Evolutionary conservation across 2,113 vertebrate genomes (phyloP).

Genomic region (Copsychus sechellarum): DNA sequence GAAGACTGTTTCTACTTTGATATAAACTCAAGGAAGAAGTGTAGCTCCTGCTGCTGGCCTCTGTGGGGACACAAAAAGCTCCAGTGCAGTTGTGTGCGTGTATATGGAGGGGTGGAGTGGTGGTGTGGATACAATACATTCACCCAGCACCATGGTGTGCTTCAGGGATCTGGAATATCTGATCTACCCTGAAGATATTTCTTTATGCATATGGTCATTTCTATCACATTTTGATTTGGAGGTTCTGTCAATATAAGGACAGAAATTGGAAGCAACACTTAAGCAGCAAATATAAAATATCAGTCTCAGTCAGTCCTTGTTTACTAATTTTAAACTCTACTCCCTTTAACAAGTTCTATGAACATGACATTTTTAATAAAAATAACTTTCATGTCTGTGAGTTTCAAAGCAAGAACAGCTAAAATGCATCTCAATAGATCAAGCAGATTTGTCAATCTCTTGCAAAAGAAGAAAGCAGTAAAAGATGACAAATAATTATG

Average conservation of each 20-base stretch:
- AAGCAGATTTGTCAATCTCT: background rate
- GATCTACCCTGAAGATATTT: background rate
- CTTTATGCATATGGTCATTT: background rate
- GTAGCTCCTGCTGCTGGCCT: background rate
- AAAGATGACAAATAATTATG: background rate
- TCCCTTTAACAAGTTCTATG: constrained; percentile 7
- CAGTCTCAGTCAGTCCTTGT: background rate
- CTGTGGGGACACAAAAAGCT: background rate
- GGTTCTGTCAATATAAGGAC: background rate
- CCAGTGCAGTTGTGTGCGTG: too few relatives aligned
- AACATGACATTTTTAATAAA: constrained; percentile 19
- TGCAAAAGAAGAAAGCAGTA: background rate
- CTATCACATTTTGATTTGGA: background rate
- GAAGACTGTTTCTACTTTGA: background rate
- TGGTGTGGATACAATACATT: background rate
- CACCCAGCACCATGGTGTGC: background rate
- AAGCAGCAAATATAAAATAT: background rate
- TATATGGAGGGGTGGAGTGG: background rate
- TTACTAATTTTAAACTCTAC: background rate
- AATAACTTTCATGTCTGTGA: constrained; percentile 12
- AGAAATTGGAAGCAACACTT: background rate
- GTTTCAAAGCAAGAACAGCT: constrained; percentile 15
- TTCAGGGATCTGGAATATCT: background rate
- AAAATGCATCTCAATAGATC: background rate
- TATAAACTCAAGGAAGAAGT: background rate